These are phyloP conservation scores for Epistrophe eligans DNA, from an alignment of 2,888 invertebrate species.

Conservation along the genomic window DNA sequence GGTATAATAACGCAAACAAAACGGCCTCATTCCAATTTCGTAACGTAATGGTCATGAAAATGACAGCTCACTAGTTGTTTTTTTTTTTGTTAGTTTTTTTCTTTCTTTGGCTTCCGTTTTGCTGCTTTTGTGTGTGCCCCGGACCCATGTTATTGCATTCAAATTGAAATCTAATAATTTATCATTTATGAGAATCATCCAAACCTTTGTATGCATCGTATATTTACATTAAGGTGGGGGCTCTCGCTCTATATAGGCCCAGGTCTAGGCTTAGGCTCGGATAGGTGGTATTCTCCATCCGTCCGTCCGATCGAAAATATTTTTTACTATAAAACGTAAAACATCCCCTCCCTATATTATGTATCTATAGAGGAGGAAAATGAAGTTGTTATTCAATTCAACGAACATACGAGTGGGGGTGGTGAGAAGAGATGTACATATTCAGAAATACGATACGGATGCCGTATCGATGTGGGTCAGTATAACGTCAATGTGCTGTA, in stretches of 20 bases:
- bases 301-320: constrained; percentile 30
- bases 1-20: background rate
- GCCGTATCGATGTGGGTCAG: constrained; percentile 77
- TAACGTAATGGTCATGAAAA: constrained; percentile 40
- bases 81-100: constrained; percentile 12
- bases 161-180: constrained; percentile 76
- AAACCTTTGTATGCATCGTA: background rate
- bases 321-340: background rate
- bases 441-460: constrained; percentile 62
- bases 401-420: constrained; percentile 43
- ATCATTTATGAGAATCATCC: constrained; percentile 73
- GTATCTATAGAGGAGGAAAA: constrained; percentile 26
- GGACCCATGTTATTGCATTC: constrained; percentile 64
- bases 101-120: constrained; percentile 40
- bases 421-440: background rate
- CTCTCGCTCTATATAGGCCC: background rate
- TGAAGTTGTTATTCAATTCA: constrained; percentile 74
- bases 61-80: constrained; percentile 47
- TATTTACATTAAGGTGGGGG: background rate
- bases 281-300: constrained; percentile 8
- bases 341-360: background rate
- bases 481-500: constrained; percentile 68
- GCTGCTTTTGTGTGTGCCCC: constrained; percentile 30
- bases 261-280: background rate
- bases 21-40: constrained; percentile 2